phyloP scores from a whole-genome alignment of 1,140 invertebrate species.

The Cyphomyrmex costatus region DNA sequence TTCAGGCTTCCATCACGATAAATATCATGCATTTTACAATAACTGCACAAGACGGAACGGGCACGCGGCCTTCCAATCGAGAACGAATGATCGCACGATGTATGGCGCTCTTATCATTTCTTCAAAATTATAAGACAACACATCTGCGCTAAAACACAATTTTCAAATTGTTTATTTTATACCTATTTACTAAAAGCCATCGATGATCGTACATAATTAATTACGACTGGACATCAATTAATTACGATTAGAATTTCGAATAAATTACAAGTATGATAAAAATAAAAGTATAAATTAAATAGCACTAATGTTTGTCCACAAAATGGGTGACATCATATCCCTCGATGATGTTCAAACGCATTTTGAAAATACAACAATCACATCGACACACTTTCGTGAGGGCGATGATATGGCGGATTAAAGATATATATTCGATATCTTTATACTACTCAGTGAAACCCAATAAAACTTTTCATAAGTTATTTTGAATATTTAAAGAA shows the following conservation, averaged over 20 bases:
- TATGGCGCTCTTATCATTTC: conserved; percentile 16
- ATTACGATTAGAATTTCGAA: not conserved
- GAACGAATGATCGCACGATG: conserved; percentile 51
- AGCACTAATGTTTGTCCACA: no score
- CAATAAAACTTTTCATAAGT: no score
- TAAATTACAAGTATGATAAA: not conserved
- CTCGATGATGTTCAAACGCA: no score
- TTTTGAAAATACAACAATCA: no score
- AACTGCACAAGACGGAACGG: conserved; percentile 62
- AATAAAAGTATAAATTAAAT: no score
- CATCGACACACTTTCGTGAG: no score
- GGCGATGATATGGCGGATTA: no score
- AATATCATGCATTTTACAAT: conserved; percentile 68
- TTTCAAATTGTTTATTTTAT: not conserved
- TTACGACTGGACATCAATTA: no score
- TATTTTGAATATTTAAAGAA: no score
- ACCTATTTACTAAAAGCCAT: not conserved
- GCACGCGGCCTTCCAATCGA: conserved; percentile 74
- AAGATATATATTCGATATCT: no score
- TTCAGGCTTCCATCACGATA: conserved; percentile 43
- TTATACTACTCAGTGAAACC: no score
- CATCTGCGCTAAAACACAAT: not conserved
- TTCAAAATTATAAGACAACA: conserved; percentile 4
- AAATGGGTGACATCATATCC: no score
- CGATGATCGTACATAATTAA: not conserved